phyloP scores from a whole-genome alignment of 2,888 invertebrate species.

The Protophormia terraenovae region DNA sequence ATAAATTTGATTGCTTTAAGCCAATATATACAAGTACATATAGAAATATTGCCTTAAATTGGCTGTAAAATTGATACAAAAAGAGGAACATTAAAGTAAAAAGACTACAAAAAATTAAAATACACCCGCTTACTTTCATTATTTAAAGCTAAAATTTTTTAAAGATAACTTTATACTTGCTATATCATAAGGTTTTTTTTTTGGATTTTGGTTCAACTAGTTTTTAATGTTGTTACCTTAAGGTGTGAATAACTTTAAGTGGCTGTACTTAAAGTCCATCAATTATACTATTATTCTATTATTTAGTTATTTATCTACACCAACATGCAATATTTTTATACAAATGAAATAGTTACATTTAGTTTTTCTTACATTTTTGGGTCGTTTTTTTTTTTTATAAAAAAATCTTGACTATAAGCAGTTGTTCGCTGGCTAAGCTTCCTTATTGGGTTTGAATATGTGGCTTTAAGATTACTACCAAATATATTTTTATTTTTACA shows the following conservation, averaged over 20 bases:
- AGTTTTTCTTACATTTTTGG: background rate
- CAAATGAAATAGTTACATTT: conserved; percentile 21
- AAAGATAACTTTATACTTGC: background rate
- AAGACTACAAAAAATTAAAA: conserved; percentile 29
- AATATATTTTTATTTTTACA: conserved; percentile 42
- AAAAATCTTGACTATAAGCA: conserved; percentile 12
- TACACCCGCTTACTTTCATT: conserved; percentile 57
- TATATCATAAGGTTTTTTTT: background rate
- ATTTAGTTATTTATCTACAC: conserved; percentile 68
- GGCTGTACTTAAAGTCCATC: conserved; percentile 67
- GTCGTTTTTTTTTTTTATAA: background rate
- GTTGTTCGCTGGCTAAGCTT: conserved; percentile 31
- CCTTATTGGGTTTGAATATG: conserved; percentile 44
- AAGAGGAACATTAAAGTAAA: background rate
- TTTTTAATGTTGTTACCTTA: conserved; percentile 56
- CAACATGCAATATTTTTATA: conserved; percentile 55
- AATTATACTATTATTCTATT: conserved; percentile 69
- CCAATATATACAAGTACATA: conserved; percentile 5
- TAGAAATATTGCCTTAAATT: conserved; percentile 52
- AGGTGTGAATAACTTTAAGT: conserved; percentile 68
- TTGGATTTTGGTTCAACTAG: too few relatives aligned
- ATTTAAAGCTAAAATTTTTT: background rate
- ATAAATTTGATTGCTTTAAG: conserved; percentile 66
- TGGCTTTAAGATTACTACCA: conserved; percentile 1
- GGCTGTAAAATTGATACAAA: conserved; percentile 56